These are phyloP conservation scores for Solea senegalensis DNA, from an alignment of 2,113 vertebrate genomes.

Conservation along the genomic window DNA sequence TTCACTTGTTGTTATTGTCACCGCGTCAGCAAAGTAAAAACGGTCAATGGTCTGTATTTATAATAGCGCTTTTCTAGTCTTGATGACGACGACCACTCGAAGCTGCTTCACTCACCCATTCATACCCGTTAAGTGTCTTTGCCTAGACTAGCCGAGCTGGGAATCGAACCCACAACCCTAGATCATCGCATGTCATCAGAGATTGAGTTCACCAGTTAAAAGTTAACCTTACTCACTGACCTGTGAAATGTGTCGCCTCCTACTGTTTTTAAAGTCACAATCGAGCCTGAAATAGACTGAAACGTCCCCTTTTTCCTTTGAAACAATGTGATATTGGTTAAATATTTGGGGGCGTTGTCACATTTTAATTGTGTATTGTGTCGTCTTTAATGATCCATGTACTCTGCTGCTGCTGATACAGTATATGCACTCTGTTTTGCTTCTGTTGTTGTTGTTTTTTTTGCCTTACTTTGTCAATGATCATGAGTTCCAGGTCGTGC, in stretches of 20 bases:
- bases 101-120: too few species aligned
- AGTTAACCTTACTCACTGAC: slow-evolving; percentile 9
- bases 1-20: neutral
- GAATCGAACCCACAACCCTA: too few species aligned
- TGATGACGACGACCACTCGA: too few species aligned
- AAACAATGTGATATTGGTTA: slow-evolving; percentile 29
- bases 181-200: too few species aligned
- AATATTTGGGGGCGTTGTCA: slow-evolving; percentile 23
- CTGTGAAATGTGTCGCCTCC: slow-evolving; percentile 25
- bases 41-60: too few species aligned
- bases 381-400: slow-evolving; percentile 12
- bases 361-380: slow-evolving; percentile 15
- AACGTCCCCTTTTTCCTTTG: slow-evolving; percentile 30
- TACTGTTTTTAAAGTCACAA: slow-evolving; percentile 10
- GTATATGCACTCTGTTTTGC: neutral
- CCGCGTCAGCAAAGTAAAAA: too few species aligned
- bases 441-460: slow-evolving; percentile 8
- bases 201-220: too few species aligned
- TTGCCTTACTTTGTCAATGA: slow-evolving; percentile 14
- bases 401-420: slow-evolving; percentile 1
- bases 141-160: too few species aligned
- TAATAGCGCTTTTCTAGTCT: too few species aligned
- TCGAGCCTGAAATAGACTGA: slow-evolving; percentile 15
- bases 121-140: too few species aligned
- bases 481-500: slow-evolving; percentile 7